A percentile compares a stretch with the other conserved stretches of the same genome.
These are phyloP conservation scores for Actias luna DNA, from an alignment of 2,888 invertebrate genomes.

Conservation along the genomic window DNA sequence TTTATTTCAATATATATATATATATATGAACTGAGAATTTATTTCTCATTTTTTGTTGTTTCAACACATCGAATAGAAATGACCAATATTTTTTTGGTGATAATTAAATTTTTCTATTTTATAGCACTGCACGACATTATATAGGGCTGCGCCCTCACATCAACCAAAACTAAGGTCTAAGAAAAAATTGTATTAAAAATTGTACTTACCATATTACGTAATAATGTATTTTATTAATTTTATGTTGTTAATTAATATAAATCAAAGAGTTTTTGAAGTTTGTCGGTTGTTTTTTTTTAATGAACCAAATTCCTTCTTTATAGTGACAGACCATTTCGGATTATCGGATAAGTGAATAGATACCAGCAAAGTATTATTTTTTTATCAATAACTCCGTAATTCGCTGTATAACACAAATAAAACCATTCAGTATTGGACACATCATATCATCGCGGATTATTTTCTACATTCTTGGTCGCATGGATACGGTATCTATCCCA, in stretches of 20 bases:
- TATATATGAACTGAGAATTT: no score
- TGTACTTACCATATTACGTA: slow-evolving; percentile 8
- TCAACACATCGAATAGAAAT: background rate
- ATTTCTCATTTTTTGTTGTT: background rate
- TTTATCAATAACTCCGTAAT: no score
- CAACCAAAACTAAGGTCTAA: background rate
- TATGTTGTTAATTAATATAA: slow-evolving; percentile 2
- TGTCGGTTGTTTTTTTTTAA: background rate
- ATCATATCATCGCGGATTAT: no score
- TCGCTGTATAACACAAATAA: no score
- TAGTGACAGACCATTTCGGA: no score
- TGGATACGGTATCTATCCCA: no score
- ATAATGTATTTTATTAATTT: background rate
- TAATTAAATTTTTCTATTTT: background rate
- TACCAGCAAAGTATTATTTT: no score
- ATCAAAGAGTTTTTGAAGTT: slow-evolving; percentile 9
- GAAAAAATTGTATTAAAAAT: slow-evolving; percentile 3
- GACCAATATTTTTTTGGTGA: background rate
- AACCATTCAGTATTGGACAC: no score
- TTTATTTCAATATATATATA: no score
- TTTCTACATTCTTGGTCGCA: no score
- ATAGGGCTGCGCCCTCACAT: background rate
- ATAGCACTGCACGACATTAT: background rate
- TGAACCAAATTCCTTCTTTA: background rate
- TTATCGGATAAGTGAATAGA: no score